Evolutionary conservation across 2,888 invertebrate genomes (phyloP), one percentile per base, ranked within the genome.

Genomic region (Crepidodera aurea): DNA sequence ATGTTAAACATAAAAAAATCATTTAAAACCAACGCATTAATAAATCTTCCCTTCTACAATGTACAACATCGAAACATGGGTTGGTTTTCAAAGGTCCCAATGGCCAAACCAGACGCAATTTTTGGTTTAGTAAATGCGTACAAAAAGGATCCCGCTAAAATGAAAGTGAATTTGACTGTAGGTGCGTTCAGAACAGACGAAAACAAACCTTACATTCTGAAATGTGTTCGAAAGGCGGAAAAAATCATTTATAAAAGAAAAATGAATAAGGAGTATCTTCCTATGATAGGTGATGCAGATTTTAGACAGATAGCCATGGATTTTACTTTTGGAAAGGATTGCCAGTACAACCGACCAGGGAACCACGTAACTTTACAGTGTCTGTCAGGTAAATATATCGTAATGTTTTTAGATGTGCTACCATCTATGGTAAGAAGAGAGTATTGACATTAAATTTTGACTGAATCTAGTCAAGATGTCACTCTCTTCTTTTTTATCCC

Each of bases 21-120:
- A 2, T 34, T 34, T 34, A 34, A 6, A 13, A 27, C 27, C 27
- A 48, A 48, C 13, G 3, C n/a, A 29, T 4, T 27, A 16, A 6
- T 1, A n/a, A 10, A 8, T 1, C 5, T 15, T n/a, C 7, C 13
- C 10, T 8, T 7, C 15, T 4, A 29, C 8, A 48, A 27, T 48
- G 12, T 12, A 2, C 1, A 5, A 34, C 7, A 12, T 18, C 55
- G 60, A 39, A 59, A 18, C n/a, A 27, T 51, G 1, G 51, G 51
- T 3, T 66, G 62, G 63, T 85, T 83, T 83, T 71, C 78, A 15
- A 79, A 84, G 68, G 86, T 89, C 2, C 84, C 86, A 71, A 83
- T 86, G 84, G 88, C 87, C 1, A 88, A 88, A 7, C 88, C 88
- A 10, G 89, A 89, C 80, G 83, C 86, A 27, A 90, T 90, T 77